Evolutionary conservation across 2,888 invertebrate genomes (phyloP).

Genomic region (Salpingus planirostris): DNA sequence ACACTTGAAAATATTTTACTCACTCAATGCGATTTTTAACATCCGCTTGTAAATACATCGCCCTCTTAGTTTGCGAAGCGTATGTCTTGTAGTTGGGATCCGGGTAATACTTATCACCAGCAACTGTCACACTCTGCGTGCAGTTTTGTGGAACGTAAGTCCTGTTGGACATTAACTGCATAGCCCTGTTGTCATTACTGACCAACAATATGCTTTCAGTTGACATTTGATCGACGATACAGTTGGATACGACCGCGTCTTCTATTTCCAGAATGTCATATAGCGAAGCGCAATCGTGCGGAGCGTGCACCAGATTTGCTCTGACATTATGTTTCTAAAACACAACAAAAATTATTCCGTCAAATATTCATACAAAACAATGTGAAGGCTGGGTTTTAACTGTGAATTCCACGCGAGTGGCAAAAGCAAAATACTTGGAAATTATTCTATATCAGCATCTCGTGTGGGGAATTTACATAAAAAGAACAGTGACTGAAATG

Average conservation of each 20-base stretch:
- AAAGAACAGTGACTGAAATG: too few relatives aligned
- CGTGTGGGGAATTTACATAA: too few relatives aligned
- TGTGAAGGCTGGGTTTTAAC: too few relatives aligned
- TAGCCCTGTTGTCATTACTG: constrained; percentile 58
- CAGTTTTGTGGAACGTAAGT: constrained; percentile 62
- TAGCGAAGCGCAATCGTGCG: constrained; percentile 44
- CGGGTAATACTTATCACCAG: constrained; percentile 61
- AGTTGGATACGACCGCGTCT: constrained; percentile 74
- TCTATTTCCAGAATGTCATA: constrained; percentile 63
- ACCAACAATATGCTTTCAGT: constrained; percentile 74
- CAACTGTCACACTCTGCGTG: constrained; percentile 54
- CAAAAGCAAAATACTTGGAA: too few relatives aligned
- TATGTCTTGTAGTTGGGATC: constrained; percentile 71
- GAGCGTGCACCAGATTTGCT: constrained; percentile 40
- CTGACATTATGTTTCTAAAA: constrained; percentile 44
- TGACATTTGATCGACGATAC: constrained; percentile 67
- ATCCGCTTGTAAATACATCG: constrained; percentile 58
- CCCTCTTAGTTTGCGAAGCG: constrained; percentile 47
- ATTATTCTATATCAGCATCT: too few relatives aligned
- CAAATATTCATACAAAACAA: too few relatives aligned
- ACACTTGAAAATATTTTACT: too few relatives aligned
- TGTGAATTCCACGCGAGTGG: too few relatives aligned
- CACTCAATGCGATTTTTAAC: constrained; percentile 54
- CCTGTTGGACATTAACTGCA: constrained; percentile 54
- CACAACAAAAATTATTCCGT: constrained; percentile 3